Base-by-base conservation (phyloP, 1,140 invertebrate genomes). In the Bombus superbus region DNA sequence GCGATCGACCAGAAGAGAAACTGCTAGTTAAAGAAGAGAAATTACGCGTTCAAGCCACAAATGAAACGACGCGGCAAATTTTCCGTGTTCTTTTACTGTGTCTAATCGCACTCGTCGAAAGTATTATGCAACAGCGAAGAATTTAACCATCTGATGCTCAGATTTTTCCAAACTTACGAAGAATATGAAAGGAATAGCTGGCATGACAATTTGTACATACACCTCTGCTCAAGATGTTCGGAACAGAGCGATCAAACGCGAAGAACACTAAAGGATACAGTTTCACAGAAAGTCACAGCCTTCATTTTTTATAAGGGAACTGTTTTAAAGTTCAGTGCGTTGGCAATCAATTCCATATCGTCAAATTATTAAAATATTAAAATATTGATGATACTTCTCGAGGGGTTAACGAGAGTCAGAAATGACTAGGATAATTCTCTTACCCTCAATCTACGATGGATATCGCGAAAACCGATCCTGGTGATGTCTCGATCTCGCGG, bases 381-480 rank as follows among this genome's bases (percentile, higher is more conserved):
- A 53, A 53, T 53, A 53, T 53, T 1, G 5, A 53, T 6, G 47
- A 53, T 47, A 53, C 6, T 53, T 15, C n/a, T 18, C 6, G 2
- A 66, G 4, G 13, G n/a, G 2, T 66, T 66, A 35, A 35, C 64
- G 64, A 66, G 2, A 66, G 2, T 15, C 1, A 42, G n/a, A 83
- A 59, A 18, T 8, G 6, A 13, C 22, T 18, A n/a, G 25, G 42
- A 35, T 15, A 35, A 71, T 18, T 79, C 96, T 79, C 96, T 96
- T 94, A 98, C 97, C 95, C 97, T 96, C 53, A 98, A 95, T 83
- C 97, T 96, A 53, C 97, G 95, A 92, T 98, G 97, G 79, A 98
- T 97, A 94, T 98, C 97, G 74, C 97, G 95, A 90, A 98, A 96
- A 42, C 97, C 98, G 79, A 98, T 96, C 81, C 97, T 95, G 78